phyloP scores from a whole-genome alignment of 2,797 vertebrate species.

The Lepilemur septentrionalis region DNA sequence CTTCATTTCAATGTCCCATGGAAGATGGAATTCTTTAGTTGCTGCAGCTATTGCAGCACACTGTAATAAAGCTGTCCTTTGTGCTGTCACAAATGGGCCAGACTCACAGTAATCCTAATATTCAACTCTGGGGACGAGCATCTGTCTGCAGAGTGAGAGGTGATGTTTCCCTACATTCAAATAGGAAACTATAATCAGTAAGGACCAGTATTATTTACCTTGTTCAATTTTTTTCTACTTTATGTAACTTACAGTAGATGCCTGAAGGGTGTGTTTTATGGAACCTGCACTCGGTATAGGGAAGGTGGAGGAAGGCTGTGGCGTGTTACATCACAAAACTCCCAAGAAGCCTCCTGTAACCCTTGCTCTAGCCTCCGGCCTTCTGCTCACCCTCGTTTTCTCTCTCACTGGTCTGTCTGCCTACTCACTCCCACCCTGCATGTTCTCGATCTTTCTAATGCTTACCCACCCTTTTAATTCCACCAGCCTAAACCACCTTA shows the following conservation, averaged over 20 bases:
- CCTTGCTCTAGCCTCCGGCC: neutral
- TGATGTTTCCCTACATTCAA: neutral
- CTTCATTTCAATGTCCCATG: neutral
- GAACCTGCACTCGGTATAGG: neutral
- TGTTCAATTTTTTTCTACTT: neutral
- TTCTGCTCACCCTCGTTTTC: neutral
- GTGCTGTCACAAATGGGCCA: neutral
- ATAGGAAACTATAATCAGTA: neutral
- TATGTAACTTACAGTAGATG: neutral
- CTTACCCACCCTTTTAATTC: neutral
- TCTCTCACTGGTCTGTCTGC: neutral
- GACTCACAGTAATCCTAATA: neutral
- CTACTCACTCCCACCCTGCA: neutral
- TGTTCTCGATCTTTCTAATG: conserved; percentile 6
- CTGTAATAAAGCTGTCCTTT: neutral
- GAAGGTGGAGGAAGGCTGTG: neutral
- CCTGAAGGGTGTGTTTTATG: neutral
- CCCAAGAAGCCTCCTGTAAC: neutral
- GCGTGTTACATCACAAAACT: neutral
- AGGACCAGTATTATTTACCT: neutral
- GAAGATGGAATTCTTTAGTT: neutral
- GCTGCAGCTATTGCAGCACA: neutral
- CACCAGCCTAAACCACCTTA: neutral
- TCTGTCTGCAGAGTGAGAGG: conserved; percentile 4
- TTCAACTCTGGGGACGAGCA: neutral